Evolutionary conservation across 2,113 vertebrate species (phyloP).

Genomic region (Rhinichthys klamathensis): DNA sequence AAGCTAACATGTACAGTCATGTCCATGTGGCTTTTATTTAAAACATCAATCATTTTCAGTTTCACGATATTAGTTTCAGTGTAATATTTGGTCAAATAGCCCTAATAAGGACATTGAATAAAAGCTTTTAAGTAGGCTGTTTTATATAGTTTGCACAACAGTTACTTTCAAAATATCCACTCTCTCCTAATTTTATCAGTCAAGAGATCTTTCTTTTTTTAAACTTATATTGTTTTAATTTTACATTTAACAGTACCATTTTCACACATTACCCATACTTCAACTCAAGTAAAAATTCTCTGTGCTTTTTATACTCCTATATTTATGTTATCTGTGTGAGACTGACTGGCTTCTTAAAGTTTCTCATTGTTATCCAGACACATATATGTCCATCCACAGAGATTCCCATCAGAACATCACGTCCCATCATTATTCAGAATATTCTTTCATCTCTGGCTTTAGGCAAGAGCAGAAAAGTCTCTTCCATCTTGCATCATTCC

Average conservation of each 20-base stretch:
- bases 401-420: not conserved
- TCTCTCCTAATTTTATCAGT: too few species aligned
- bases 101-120: too few species aligned
- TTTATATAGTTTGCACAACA: too few species aligned
- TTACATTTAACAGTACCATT: not conserved
- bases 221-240: not conserved
- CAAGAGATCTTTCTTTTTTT: too few species aligned
- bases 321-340: not conserved
- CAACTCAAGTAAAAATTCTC: not conserved
- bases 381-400: not conserved
- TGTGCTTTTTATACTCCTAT: not conserved
- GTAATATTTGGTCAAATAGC: too few species aligned
- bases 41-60: too few species aligned
- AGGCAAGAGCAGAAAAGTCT: not conserved
- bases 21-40: too few species aligned
- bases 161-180: too few species aligned
- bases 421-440: not conserved
- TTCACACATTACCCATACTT: not conserved
- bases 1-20: too few species aligned
- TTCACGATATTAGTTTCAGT: too few species aligned
- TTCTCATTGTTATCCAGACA: not conserved
- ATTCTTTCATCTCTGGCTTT: not conserved
- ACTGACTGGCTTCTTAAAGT: not conserved
- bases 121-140: too few species aligned
- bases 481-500: not conserved